Evolutionary conservation across 2,113 vertebrate species (phyloP), one percentile per base, ranked within the genome.

Genomic region (Proteles cristata): DNA sequence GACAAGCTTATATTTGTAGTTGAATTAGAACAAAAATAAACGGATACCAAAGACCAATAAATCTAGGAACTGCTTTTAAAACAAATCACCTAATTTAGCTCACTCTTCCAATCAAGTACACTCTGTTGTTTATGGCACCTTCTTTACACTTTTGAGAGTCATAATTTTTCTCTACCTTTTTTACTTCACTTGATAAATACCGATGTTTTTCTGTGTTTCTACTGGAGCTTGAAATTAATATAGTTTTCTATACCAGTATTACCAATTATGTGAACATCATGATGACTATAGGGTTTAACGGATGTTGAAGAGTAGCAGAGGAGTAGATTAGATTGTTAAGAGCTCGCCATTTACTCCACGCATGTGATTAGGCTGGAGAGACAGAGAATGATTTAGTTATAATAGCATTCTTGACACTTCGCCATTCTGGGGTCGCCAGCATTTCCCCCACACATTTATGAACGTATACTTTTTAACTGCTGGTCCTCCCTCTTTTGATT

Each of bases 201-300:
- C 69, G 69, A 79, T 96, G 50, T 63, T 81, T 92, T 95, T 85
- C 69, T 84, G n/a, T 79, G 82, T 87, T 97, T 97, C 76, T 97
- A 77, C 93, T 93, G 90, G 84, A 95, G 92, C 98, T 97, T 98
- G 97, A 97, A 96, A 97, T 98, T 92, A 92, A 96, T 93, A 73
- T 61, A 76, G 89, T 92, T 97, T 97, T 93, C 87, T 73, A 23
- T 74, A 43, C n/a, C 50, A 68, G 7, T 74, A 84, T 97, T 89
- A 88, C 90, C 53, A 88, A 79, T 96, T 93, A 71, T 33, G 50
- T 73, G 93, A 90, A 53, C 69, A 81, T 80, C 9, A 4, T 55
- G 92, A 83, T 81, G 79, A 69, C 66, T 53, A 0, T 45, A 48
- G 65, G 58, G 16, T 17, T 96, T 98, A 96, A 65, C 65, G 92